phyloP scores from a whole-genome alignment of 1,140 invertebrate genomes.

The Drosophila neocordata region DNA sequence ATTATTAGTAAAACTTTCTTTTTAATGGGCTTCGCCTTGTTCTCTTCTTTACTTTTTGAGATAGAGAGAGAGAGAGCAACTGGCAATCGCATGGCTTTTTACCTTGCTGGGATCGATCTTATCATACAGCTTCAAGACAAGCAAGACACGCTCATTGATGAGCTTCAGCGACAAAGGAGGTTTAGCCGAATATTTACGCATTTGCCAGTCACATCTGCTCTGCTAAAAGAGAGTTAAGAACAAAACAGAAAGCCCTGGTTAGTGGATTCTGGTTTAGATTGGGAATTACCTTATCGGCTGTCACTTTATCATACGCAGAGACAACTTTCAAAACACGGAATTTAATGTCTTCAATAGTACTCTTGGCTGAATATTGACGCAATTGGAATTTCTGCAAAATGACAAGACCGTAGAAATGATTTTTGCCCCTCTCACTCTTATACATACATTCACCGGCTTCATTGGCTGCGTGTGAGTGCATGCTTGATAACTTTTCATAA shows the following conservation, averaged over 20 bases:
- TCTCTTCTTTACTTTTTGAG: constrained; percentile 40
- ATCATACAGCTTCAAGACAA: constrained; percentile 97
- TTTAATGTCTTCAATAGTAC: constrained; percentile 85
- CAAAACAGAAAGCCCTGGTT: constrained; percentile 68
- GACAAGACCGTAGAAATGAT: not conserved
- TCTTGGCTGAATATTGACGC: constrained; percentile 70
- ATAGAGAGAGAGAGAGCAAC: constrained; percentile 37
- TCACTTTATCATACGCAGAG: constrained; percentile 91
- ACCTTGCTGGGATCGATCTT: constrained; percentile 97
- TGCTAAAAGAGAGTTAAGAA: constrained; percentile 65
- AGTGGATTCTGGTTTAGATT: constrained; percentile 42
- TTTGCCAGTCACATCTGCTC: constrained; percentile 75
- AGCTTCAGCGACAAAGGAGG: constrained; percentile 91
- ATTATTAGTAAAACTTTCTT: not conserved
- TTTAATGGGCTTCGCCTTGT: constrained; percentile 26
- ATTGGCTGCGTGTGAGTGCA: constrained; percentile 8
- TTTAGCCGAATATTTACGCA: constrained; percentile 87
- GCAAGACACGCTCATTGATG: constrained; percentile 93
- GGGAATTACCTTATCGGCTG: constrained; percentile 89
- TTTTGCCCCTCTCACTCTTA: constrained; percentile 19
- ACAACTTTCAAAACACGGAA: constrained; percentile 91
- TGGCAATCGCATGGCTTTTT: constrained; percentile 82
- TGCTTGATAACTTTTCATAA: constrained; percentile 40
- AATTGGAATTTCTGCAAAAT: constrained; percentile 49
- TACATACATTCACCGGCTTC: constrained; percentile 23